Evolutionary conservation across 2,888 invertebrate genomes (phyloP), one percentile per base, ranked within the genome.

Genomic region (Orthosia gothica): DNA sequence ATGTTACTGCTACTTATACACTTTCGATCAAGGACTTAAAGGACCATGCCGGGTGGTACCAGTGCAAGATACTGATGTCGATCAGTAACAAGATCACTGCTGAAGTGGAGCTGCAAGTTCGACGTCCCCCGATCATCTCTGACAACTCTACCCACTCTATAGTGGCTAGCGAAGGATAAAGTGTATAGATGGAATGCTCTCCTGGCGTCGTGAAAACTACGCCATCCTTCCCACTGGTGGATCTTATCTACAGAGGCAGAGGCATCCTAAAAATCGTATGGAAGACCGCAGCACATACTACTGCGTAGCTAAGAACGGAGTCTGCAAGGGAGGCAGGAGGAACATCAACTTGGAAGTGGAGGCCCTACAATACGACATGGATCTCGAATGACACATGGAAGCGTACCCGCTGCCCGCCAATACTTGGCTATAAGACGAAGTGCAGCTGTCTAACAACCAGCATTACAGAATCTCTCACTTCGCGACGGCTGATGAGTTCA

Each of bases 231-330:
- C 99, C 13, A 99, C 99, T 7, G 99, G 99, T 20, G 98, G 98
- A 13, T 98, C 98, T 26, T 26, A 15, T 66, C 26, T 87, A 0
- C 94, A 98, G 98, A 79, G 99, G 99, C 18, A 98, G n/a, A n/a
- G n/a, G 98, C 89, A 97, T 97, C 26, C 93, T 99, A 76, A 98
- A 98, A 91, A 98, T 99, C 75, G 95, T 97, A 5, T 94, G 99
- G 99, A 18, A 99, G 99, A 0, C n/a, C n/a, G n/a, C n/a, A n/a
- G n/a, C n/a, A n/a, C n/a, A n/a, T 99, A 99, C 92, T 99, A 99
- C 91, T 99, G 99, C 88, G 99, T 99, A 1, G 99, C 99, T 11
- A 98, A 99, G 90, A 99, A 99, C 88, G 98, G 98, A 2, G 99
- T 99, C 0, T 99, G 99, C 49, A 98, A 98, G 86, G 99, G 99